phyloP scores from a whole-genome alignment of 2,113 vertebrate species.

The Sorex araneus region DNA sequence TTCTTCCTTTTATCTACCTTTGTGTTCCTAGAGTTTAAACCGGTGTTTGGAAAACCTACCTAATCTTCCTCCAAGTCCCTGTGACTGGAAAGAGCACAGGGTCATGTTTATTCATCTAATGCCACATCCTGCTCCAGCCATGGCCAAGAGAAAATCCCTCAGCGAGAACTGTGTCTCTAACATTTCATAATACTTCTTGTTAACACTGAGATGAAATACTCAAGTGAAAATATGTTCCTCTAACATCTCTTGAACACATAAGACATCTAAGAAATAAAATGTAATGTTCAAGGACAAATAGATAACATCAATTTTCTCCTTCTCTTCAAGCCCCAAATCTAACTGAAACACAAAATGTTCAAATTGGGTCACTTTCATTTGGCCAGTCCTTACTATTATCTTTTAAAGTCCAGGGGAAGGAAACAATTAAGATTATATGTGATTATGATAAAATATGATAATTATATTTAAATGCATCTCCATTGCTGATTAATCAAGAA shows the following conservation, averaged over 20 bases:
- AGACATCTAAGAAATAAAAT: conserved; percentile 51
- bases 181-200: conserved; percentile 43
- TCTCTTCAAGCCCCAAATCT: conserved; percentile 35
- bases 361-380: conserved; percentile 31
- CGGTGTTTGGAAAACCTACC: conserved; percentile 35
- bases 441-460: conserved; percentile 31
- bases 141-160: conserved; percentile 44
- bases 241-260: conserved; percentile 33
- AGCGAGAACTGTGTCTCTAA: conserved; percentile 20
- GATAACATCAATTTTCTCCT: conserved; percentile 19
- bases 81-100: not conserved
- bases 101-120: conserved; percentile 52
- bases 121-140: conserved; percentile 33
- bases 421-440: conserved; percentile 15
- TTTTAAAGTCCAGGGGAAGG: not conserved
- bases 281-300: conserved; percentile 49
- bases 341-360: conserved; percentile 44
- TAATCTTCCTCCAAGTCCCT: conserved; percentile 65
- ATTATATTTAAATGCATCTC: conserved; percentile 56
- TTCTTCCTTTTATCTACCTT: conserved; percentile 44
- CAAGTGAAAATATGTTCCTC: conserved; percentile 51
- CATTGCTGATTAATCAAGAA: conserved; percentile 33
- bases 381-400: not conserved
- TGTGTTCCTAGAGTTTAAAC: conserved; percentile 44
- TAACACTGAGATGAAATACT: conserved; percentile 64